Conservation (phyloP, 2,113 vertebrate species). For the Ancistrus triradiatus region DNA sequence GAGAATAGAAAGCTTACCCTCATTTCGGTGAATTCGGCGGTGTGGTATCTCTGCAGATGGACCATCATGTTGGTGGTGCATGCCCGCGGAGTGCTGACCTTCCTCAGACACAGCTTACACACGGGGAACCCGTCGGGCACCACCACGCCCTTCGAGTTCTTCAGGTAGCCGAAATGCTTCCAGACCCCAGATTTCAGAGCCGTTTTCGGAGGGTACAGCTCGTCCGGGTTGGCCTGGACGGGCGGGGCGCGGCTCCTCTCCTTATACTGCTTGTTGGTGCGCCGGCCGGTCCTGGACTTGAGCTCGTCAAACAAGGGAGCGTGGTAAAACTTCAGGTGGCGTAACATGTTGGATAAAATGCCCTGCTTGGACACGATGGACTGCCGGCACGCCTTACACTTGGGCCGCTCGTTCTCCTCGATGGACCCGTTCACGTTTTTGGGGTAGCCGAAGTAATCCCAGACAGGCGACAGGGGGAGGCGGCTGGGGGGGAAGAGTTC, state of each 20-base stretch:
- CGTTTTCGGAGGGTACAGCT: constrained; percentile 23
- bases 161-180: constrained; percentile 34
- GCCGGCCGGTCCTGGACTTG: constrained; percentile 7
- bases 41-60: constrained; percentile 29
- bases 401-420: constrained; percentile 26
- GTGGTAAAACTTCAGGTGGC: constrained; percentile 32
- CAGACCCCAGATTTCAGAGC: constrained; percentile 29
- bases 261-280: constrained; percentile 15
- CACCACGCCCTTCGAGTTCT: constrained; percentile 24
- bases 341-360: constrained; percentile 30
- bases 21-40: constrained; percentile 6
- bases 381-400: constrained; percentile 30
- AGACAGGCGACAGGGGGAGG: constrained; percentile 19
- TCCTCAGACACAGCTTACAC: constrained; percentile 34
- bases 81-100: constrained; percentile 23
- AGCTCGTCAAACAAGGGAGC: constrained; percentile 13
- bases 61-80: constrained; percentile 38
- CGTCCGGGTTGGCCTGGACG: constrained; percentile 4
- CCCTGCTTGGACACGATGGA: constrained; percentile 33
- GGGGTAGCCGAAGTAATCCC: constrained; percentile 35
- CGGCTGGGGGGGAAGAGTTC: constrained; percentile 22
- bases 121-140: constrained; percentile 26
- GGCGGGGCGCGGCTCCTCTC: constrained; percentile 9
- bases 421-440: constrained; percentile 15
- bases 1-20: too few relatives aligned